Conservation (phyloP, 37 sponge, comb jelly and placozoan species). For the Cliona cf. orientalis region DNA sequence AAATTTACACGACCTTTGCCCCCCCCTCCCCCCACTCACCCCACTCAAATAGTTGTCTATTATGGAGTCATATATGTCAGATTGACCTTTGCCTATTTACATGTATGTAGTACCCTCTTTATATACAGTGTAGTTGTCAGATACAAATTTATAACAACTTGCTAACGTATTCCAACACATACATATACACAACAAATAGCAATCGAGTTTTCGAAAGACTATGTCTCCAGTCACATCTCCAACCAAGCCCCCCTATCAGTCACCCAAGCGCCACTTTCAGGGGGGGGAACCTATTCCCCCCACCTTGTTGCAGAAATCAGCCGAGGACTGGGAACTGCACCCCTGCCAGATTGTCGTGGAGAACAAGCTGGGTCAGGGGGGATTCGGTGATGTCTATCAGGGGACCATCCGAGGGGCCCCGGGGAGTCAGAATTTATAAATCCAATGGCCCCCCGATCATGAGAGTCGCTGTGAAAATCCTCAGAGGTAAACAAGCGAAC, state of each 20-base stretch:
- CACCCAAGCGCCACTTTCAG: not conserved
- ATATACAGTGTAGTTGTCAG: too few relatives aligned
- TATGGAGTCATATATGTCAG: too few relatives aligned
- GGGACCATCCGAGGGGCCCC: conserved; percentile 36
- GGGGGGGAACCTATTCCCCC: not conserved
- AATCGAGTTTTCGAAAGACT: not conserved
- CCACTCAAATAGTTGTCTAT: too few relatives aligned
- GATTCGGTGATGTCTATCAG: conserved; percentile 59
- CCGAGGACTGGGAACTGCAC: conserved; percentile 48
- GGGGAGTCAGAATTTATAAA: not conserved
- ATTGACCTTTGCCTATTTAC: too few relatives aligned
- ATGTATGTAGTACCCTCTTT: too few relatives aligned
- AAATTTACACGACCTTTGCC: too few relatives aligned
- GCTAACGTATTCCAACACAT: too few relatives aligned
- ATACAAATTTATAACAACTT: too few relatives aligned
- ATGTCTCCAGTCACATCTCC: not conserved
- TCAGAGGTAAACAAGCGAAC: conserved; percentile 54
- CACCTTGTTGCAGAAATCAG: not conserved
- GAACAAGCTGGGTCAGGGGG: conserved; percentile 51
- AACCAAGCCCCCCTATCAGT: not conserved
- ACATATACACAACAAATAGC: too few relatives aligned
- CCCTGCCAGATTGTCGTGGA: conserved; percentile 39
- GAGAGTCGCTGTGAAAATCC: conserved; percentile 54
- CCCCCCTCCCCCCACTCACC: too few relatives aligned
- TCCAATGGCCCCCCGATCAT: not conserved